A percentile compares a stretch with the other conserved stretches of the same genome.
Conservation (phyloP, 1,140 invertebrate species). For the Cydia splendana region DNA sequence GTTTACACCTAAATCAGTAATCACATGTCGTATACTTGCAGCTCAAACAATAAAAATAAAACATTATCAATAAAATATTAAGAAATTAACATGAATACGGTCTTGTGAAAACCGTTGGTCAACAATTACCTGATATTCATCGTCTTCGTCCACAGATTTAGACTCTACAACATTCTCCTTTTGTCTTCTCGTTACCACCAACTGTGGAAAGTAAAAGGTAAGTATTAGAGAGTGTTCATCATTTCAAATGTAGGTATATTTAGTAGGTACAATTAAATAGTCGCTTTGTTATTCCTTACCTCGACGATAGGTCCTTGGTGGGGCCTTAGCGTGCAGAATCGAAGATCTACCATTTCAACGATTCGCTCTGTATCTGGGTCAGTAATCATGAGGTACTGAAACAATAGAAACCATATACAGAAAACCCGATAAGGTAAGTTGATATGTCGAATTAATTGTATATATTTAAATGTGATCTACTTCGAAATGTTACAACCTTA, state of each 20-base stretch:
- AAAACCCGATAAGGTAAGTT: too few relatives aligned
- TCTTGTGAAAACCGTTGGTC: too few relatives aligned
- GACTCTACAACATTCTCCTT: conserved; percentile 36
- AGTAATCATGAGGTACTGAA: conserved; percentile 59
- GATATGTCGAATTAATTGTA: too few relatives aligned
- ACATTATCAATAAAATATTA: too few relatives aligned
- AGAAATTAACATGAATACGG: too few relatives aligned
- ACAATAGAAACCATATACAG: conserved; percentile 9
- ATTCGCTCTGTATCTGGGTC: conserved; percentile 58
- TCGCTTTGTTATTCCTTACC: conserved; percentile 39
- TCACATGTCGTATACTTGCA: too few relatives aligned
- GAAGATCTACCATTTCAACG: conserved; percentile 66
- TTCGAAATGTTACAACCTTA: too few relatives aligned
- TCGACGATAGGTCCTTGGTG: conserved; percentile 53
- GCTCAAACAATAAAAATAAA: too few relatives aligned
- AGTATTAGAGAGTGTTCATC: not conserved
- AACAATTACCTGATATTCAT: conserved; percentile 52
- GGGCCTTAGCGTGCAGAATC: conserved; percentile 49
- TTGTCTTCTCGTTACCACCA: conserved; percentile 43
- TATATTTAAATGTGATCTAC: too few relatives aligned
- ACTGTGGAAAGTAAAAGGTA: conserved; percentile 35
- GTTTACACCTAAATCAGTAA: too few relatives aligned
- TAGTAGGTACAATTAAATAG: not conserved
- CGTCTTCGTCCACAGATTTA: conserved; percentile 44
- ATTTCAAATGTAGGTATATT: not conserved